Conservation (phyloP, 2,797 vertebrate species). For the Erithacus rubecula region DNA sequence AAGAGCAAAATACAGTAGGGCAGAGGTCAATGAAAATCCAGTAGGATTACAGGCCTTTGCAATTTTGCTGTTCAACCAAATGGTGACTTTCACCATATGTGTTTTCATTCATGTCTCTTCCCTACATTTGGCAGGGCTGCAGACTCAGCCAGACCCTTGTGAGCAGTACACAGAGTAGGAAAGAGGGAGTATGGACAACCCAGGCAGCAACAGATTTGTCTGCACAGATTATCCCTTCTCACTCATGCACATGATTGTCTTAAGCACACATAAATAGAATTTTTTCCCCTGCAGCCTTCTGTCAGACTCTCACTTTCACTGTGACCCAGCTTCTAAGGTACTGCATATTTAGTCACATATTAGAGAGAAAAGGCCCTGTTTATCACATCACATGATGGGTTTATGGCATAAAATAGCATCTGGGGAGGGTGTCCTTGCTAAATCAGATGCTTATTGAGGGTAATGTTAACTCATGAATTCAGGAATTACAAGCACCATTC, state of each 20-base stretch:
- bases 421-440: background rate
- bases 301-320: constrained; percentile 9
- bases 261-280: constrained; percentile 19
- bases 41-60: background rate
- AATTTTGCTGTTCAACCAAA: background rate
- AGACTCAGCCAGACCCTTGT: background rate
- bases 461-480: background rate
- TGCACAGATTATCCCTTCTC: constrained; percentile 1
- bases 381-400: background rate
- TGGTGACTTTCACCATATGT: background rate
- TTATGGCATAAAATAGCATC: background rate
- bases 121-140: background rate
- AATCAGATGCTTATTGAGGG: background rate
- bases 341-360: background rate
- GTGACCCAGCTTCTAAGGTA: background rate
- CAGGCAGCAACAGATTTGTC: background rate
- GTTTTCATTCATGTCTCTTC: background rate
- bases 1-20: background rate
- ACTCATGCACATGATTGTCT: background rate
- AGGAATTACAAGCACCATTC: background rate
- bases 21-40: background rate
- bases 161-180: background rate
- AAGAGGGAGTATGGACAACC: background rate
- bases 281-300: background rate
- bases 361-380: background rate